Evolutionary conservation across 2,888 invertebrate species (phyloP).

Genomic region (Himalopsyche anomala): DNA sequence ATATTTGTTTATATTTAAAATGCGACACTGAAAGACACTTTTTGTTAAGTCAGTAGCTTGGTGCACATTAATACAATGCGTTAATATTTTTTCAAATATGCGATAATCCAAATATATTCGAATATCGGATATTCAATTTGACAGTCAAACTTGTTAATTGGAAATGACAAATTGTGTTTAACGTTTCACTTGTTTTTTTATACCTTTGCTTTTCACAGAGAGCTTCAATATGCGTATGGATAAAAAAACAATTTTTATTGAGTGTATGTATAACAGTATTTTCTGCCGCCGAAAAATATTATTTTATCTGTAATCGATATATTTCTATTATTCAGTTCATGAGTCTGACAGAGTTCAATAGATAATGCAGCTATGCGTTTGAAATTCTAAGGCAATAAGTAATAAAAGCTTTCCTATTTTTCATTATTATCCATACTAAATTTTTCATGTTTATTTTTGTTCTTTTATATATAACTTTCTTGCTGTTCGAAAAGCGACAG

Average conservation of each 20-base stretch:
- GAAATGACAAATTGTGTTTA: too few species aligned
- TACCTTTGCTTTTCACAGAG: too few species aligned
- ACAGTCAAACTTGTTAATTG: too few species aligned
- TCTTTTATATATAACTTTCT: not conserved
- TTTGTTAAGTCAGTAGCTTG: too few species aligned
- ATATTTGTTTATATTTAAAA: too few species aligned
- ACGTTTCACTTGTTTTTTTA: too few species aligned
- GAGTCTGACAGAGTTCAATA: not conserved
- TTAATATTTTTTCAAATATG: too few species aligned
- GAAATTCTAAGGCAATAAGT: constrained; percentile 17
- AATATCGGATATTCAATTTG: too few species aligned
- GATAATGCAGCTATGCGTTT: not conserved
- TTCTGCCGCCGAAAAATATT: not conserved
- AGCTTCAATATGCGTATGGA: too few species aligned
- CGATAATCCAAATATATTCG: too few species aligned
- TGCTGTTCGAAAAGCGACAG: not conserved
- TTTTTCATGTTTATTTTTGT: not conserved
- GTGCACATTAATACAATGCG: too few species aligned
- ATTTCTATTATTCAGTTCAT: not conserved
- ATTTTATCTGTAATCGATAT: not conserved
- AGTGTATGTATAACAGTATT: not conserved
- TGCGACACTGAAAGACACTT: too few species aligned
- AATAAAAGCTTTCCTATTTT: constrained; percentile 12
- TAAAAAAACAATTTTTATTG: not conserved
- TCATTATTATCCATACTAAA: not conserved